phyloP scores from a whole-genome alignment of 2,113 vertebrate genomes.

The Choloepus hoffmanni region DNA sequence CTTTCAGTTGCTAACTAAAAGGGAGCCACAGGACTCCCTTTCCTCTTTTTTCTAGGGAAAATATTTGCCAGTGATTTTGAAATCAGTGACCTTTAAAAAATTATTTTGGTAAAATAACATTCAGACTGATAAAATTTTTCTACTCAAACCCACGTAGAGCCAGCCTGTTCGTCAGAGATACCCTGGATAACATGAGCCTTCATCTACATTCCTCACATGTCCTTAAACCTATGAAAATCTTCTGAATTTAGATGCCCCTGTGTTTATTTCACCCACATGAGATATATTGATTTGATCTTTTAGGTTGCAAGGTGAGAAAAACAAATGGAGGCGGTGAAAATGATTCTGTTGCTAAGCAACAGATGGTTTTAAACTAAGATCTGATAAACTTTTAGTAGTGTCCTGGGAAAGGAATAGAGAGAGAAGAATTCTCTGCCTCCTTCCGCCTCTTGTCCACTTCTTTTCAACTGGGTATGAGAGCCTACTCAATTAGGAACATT shows the following conservation, averaged over 20 bases:
- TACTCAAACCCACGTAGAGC: background rate
- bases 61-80: background rate
- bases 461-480: background rate
- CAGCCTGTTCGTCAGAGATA: background rate
- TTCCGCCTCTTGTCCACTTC: background rate
- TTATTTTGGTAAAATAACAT: slow-evolving; percentile 5
- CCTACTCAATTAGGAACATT: background rate
- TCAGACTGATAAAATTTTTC: background rate
- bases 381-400: slow-evolving; percentile 25
- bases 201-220: background rate
- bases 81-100: slow-evolving; percentile 22
- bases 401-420: background rate
- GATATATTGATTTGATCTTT: background rate
- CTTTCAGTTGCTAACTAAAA: background rate
- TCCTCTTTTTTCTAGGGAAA: background rate
- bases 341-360: slow-evolving; percentile 16
- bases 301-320: slow-evolving; percentile 38
- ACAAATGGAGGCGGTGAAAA: background rate
- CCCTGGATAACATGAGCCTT: background rate
- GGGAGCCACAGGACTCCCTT: background rate
- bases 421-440: background rate
- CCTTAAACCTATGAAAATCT: background rate
- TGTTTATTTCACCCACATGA: slow-evolving; percentile 14
- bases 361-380: background rate
- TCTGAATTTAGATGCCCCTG: background rate